Percentiles rank a stretch among this genome's conserved stretches.
Conservation (phyloP, 2,113 vertebrate genomes). For the Channa maculata region DNA sequence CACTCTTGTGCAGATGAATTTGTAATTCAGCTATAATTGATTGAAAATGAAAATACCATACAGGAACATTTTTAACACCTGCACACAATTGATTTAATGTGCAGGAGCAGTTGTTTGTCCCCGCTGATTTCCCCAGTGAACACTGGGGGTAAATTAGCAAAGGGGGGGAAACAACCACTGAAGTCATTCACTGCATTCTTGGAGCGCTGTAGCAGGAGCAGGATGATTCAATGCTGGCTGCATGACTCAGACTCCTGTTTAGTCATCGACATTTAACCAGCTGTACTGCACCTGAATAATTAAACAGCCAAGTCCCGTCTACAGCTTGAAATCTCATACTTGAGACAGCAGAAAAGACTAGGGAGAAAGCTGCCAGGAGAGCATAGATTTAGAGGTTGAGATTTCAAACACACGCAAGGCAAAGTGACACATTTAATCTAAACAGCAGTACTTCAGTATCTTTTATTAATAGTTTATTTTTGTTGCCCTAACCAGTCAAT, state of each 20-base stretch:
- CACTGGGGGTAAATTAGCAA: constrained; percentile 56
- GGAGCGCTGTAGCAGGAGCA: constrained; percentile 39
- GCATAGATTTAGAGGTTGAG: constrained; percentile 1
- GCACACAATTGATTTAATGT: constrained; percentile 54
- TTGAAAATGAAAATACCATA: constrained; percentile 49
- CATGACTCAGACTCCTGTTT: constrained; percentile 72
- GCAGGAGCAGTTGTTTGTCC: constrained; percentile 65
- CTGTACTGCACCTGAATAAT: constrained; percentile 67
- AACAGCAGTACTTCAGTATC: not conserved
- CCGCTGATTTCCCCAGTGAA: constrained; percentile 70
- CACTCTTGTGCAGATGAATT: constrained; percentile 29
- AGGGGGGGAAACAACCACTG: constrained; percentile 46
- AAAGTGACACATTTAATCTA: not conserved
- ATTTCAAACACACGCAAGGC: constrained; percentile 2
- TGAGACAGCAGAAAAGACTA: constrained; percentile 18
- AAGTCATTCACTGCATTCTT: constrained; percentile 44
- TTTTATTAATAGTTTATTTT: not conserved
- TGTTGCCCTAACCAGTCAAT: not conserved
- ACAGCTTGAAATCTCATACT: constrained; percentile 29
- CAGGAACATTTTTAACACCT: constrained; percentile 46
- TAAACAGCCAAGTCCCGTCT: constrained; percentile 44
- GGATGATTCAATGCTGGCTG: constrained; percentile 49
- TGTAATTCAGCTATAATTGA: constrained; percentile 49
- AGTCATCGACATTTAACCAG: constrained; percentile 67
- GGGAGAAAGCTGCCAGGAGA: not conserved